A percentile compares a stretch with the other conserved stretches of the same genome.
These are phyloP conservation scores for Panthera uncia DNA, from an alignment of 2,113 vertebrate species.

Conservation along the genomic window DNA sequence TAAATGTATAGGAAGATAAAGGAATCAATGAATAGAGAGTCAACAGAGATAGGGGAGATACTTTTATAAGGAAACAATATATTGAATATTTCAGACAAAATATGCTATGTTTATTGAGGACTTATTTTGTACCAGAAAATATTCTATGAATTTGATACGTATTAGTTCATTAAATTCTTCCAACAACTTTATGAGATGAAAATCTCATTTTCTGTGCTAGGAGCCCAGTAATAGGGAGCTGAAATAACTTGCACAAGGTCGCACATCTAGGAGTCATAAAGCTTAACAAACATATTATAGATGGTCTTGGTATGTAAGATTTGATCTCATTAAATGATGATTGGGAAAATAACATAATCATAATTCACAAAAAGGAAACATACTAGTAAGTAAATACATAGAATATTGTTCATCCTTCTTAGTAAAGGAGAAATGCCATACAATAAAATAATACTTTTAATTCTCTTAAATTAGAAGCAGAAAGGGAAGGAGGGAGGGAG, in stretches of 20 bases:
- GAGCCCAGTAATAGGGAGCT: background rate
- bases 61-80: background rate
- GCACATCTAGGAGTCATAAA: background rate
- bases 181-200: background rate
- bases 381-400: background rate
- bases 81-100: slow-evolving; percentile 16
- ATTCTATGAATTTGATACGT: background rate
- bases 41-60: background rate
- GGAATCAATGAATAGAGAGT: background rate
- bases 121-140: slow-evolving; percentile 28
- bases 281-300: background rate
- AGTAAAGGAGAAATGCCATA: background rate
- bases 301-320: background rate
- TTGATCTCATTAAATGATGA: background rate
- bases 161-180: background rate
- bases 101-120: background rate
- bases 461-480: background rate
- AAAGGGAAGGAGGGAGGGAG: background rate
- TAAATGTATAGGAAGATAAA: background rate
- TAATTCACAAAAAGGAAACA: background rate
- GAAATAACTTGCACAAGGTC: background rate
- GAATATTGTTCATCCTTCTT: background rate
- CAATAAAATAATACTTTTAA: background rate
- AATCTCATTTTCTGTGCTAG: slow-evolving; percentile 18
- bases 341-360: background rate